A percentile compares a stretch with the other conserved stretches of the same genome.
Conservation (phyloP, 2,888 invertebrate species). For the Lutraria lutraria region DNA sequence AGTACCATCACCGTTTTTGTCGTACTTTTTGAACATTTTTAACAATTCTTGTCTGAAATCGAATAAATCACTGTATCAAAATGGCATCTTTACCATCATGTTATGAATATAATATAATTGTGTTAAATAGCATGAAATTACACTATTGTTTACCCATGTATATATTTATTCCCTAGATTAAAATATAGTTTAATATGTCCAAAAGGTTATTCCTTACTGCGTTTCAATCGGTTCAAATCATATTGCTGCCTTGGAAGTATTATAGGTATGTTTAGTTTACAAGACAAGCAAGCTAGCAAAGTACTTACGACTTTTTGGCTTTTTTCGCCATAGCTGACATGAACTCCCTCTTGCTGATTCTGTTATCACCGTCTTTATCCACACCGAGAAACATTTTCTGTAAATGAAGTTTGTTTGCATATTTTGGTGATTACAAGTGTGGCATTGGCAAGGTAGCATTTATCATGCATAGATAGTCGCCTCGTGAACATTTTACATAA, state of each 20-base stretch:
- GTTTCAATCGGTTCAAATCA: too few species aligned
- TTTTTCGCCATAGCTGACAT: constrained; percentile 24
- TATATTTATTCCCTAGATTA: too few species aligned
- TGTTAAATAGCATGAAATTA: too few species aligned
- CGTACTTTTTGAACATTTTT: constrained; percentile 23
- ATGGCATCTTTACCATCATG: too few species aligned
- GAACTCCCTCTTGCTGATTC: constrained; percentile 22
- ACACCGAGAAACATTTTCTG: constrained; percentile 31
- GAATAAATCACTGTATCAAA: background rate
- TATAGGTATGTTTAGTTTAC: background rate
- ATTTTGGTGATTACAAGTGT: background rate
- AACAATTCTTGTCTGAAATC: constrained; percentile 20
- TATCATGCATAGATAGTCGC: constrained; percentile 12
- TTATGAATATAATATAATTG: too few species aligned
- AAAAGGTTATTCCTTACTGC: too few species aligned
- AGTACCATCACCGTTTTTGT: constrained; percentile 1
- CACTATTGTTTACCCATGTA: too few species aligned
- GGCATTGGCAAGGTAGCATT: background rate
- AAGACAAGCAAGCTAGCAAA: background rate
- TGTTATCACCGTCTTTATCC: constrained; percentile 28
- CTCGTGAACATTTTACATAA: background rate
- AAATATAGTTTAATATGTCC: too few species aligned
- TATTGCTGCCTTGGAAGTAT: too few species aligned
- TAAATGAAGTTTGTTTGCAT: constrained; percentile 22
- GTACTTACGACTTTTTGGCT: constrained; percentile 22